Evolutionary conservation across 2,888 invertebrate species (phyloP).

Genomic region (Sinelater perroti): DNA sequence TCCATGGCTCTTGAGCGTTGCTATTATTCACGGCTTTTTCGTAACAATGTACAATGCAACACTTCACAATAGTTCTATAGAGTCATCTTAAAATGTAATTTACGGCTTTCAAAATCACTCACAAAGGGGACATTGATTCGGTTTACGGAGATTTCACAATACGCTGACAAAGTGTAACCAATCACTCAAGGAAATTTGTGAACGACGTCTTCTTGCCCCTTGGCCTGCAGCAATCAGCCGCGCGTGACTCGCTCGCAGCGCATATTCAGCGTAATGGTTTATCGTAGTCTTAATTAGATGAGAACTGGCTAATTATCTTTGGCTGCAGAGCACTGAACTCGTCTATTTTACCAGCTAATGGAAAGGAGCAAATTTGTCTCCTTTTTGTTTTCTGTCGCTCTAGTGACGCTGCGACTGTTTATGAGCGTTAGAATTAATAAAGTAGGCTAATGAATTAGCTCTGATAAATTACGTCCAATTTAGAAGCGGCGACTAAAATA

Average conservation of each 20-base stretch:
- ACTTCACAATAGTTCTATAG: neutral
- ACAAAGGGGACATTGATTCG: slow-evolving; percentile 4
- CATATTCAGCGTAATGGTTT: no score
- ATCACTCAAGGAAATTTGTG: slow-evolving; percentile 2
- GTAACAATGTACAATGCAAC: slow-evolving; percentile 1
- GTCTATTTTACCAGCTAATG: no score
- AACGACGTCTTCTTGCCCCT: slow-evolving; percentile 2
- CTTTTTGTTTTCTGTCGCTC: no score
- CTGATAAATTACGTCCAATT: slow-evolving; percentile 15
- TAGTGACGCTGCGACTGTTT: no score
- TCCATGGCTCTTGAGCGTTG: no score
- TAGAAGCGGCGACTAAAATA: slow-evolving; percentile 19
- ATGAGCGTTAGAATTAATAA: no score
- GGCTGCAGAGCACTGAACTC: no score
- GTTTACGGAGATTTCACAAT: neutral
- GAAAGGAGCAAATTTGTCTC: no score
- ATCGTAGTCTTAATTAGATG: no score
- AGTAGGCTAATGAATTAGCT: slow-evolving; percentile 12
- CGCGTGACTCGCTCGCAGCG: neutral
- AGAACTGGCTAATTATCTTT: no score
- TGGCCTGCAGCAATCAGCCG: neutral
- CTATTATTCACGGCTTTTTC: no score
- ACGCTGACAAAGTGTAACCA: neutral
- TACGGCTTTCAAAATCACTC: neutral
- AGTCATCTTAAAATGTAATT: slow-evolving; percentile 10